phyloP scores from a whole-genome alignment of 2,797 vertebrate genomes.

The Centroberyx gerrardi region DNA sequence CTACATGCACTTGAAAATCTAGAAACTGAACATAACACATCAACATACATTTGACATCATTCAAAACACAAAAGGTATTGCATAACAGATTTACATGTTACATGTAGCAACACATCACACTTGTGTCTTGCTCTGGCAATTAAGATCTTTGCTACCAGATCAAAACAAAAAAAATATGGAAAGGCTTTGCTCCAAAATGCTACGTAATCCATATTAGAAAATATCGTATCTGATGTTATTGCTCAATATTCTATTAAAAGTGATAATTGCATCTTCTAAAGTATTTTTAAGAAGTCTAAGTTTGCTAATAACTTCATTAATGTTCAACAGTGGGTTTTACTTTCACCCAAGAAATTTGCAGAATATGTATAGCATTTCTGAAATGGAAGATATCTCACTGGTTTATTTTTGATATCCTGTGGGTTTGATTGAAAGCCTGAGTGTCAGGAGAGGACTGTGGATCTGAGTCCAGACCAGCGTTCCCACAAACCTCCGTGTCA shows the following conservation, averaged over 20 bases:
- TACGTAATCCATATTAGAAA: too few species aligned
- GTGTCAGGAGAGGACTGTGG: constrained; percentile 49
- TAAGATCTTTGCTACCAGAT: neutral
- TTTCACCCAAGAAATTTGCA: neutral
- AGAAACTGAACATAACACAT: too few species aligned
- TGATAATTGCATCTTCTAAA: too few species aligned
- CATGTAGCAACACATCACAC: neutral
- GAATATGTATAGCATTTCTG: neutral
- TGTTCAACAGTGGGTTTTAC: neutral
- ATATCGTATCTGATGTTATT: too few species aligned
- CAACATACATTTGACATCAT: too few species aligned
- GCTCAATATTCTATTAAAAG: too few species aligned
- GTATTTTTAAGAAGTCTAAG: too few species aligned
- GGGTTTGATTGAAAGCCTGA: neutral
- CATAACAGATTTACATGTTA: neutral
- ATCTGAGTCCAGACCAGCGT: constrained; percentile 56
- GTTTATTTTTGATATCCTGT: neutral
- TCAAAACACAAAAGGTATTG: neutral
- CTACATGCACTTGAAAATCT: neutral
- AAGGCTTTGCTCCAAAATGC: too few species aligned
- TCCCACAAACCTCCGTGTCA: constrained; percentile 84
- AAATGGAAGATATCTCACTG: neutral
- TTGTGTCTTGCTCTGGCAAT: neutral
- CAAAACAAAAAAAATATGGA: neutral
- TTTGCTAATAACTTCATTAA: neutral